Base-by-base conservation (phyloP, 2,113 vertebrate genomes). In the Actenoides lindsayi region DNA sequence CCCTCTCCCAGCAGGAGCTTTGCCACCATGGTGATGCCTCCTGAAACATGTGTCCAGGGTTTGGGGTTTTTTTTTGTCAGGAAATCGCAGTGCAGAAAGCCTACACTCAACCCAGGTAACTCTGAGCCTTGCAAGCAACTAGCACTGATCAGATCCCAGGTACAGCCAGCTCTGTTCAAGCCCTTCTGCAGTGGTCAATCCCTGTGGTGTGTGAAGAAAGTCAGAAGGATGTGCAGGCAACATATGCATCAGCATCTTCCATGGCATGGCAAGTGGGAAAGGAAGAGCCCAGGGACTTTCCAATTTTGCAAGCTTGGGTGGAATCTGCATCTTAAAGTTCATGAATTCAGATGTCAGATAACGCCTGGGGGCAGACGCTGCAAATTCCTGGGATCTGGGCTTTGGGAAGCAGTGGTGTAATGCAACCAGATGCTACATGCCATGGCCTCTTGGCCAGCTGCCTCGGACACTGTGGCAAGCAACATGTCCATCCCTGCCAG, bases 261-360 rank as follows among this genome's bases (percentile, higher is more conserved):
- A 30, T 2, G 2, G 76, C 14, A 37, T 20, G 24, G 24, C 41
- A 23, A 41, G 3, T 6, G 11, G 28, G 63, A 57, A 53, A 30
- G 35, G 44, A 75, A n/a, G 11, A 69, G 6, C 62, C 19, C 37
- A 51, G 51, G 74, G 28, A 64, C 31, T 70, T 81, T 5, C 42
- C 30, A 35, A 4, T 75, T 84, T 46, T 87, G 21, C 87, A 76
- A 41, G 24, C 12, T 51, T 48, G 60, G 9, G 25, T 81, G 50
- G 71, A 91, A 91, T 76, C 35, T 82, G 19, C 57, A 48, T 51
- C 74, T 94, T 63, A 19, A 82, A 78, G 42, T 56, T 80, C 37
- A 8, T 35, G 17, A 27, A 46, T 56, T 70, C 54, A 64, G 60
- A 31, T 16, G 20, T 86, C 70, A 59, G 69, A 6, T 18, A 31